These are phyloP conservation scores for Whitmania pigra DNA, from an alignment of 1,140 invertebrate species.

Conservation along the genomic window DNA sequence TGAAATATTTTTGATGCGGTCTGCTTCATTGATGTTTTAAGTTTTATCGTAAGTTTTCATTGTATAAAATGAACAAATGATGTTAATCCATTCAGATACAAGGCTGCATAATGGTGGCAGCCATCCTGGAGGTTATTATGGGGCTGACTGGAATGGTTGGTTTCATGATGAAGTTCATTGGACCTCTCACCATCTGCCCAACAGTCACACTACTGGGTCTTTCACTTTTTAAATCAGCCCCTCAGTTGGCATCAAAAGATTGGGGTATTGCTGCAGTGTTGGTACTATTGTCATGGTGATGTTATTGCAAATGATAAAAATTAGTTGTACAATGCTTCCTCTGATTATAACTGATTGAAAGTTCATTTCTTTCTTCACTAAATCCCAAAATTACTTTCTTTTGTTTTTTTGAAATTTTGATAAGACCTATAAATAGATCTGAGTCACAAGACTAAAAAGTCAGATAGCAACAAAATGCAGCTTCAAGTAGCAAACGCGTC, in stretches of 20 bases:
- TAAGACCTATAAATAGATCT: no score
- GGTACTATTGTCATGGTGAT: constrained; percentile 28
- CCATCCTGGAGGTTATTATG: constrained; percentile 18
- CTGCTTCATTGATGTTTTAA: no score
- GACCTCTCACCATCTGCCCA: constrained; percentile 25
- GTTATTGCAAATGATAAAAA: background rate
- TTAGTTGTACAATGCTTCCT: background rate
- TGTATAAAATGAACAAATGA: no score
- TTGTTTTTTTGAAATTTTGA: background rate
- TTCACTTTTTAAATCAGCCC: constrained; percentile 47
- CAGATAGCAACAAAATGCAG: background rate
- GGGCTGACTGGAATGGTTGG: constrained; percentile 20
- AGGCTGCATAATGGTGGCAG: constrained; percentile 17
- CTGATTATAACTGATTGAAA: background rate
- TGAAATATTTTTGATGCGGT: no score
- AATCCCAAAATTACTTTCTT: background rate
- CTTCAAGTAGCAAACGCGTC: background rate
- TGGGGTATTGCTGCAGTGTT: constrained; percentile 65
- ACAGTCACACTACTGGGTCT: constrained; percentile 23
- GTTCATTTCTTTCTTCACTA: background rate
- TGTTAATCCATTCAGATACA: constrained; percentile 16
- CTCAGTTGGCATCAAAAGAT: constrained; percentile 58
- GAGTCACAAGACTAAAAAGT: background rate
- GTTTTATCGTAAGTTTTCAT: no score
- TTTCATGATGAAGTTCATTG: constrained; percentile 21